A percentile compares a stretch with the other conserved stretches of the same genome.
Conservation (phyloP, 2,113 vertebrate genomes). For the Sphaerodactylus townsendi region DNA sequence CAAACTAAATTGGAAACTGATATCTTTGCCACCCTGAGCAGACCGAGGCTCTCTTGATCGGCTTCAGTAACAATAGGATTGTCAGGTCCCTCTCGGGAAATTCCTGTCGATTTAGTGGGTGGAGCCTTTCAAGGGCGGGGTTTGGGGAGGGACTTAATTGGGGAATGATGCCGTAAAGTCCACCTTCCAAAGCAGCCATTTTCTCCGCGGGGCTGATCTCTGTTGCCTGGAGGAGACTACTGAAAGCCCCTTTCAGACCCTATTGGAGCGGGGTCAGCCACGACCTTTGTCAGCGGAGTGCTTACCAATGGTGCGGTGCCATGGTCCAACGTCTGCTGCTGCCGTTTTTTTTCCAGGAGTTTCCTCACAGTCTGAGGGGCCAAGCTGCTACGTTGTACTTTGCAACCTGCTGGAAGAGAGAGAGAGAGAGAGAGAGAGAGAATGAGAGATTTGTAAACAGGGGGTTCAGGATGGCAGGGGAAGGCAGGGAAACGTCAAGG, state of each 20-base stretch:
- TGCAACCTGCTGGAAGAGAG: conserved; percentile 41
- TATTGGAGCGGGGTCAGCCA: neutral
- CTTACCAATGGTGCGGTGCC: conserved; percentile 47
- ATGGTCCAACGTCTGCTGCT: conserved; percentile 70
- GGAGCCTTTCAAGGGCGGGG: no score
- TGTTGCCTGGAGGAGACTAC: no score
- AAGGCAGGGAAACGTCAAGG: neutral
- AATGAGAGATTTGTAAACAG: neutral
- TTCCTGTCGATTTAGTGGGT: no score
- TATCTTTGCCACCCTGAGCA: neutral
- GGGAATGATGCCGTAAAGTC: no score
- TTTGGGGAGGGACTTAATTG: no score
- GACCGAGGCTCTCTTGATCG: no score
- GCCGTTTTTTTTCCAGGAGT: conserved; percentile 88
- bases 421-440: neutral
- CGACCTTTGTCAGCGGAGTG: neutral
- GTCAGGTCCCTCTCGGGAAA: no score
- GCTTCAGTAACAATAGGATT: no score
- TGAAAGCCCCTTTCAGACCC: no score
- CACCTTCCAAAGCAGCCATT: no score
- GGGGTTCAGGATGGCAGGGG: neutral
- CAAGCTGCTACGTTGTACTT: conserved; percentile 69
- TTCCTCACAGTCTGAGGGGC: conserved; percentile 88
- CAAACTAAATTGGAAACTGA: neutral
- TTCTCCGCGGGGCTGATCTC: no score